Evolutionary conservation across 2,797 vertebrate species (phyloP), one percentile per base, ranked within the genome.

Genomic region (Siniperca undulata): DNA sequence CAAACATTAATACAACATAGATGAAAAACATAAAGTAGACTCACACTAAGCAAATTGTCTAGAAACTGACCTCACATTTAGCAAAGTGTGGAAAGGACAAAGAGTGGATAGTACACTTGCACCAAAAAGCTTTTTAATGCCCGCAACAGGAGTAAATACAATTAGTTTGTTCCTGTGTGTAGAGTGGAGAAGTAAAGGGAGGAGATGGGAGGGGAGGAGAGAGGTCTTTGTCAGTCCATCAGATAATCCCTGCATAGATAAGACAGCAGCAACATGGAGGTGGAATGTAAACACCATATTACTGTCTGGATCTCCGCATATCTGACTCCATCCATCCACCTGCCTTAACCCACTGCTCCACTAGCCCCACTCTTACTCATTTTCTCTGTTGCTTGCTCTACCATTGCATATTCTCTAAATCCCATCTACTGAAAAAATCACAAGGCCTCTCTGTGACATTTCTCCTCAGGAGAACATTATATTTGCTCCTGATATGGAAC

Each of bases 281-380:
- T 74, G 90, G 94, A 95, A 95, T 91, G 93, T 94, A 95, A 95
- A 95, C 93, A 95, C 38, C 61, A 75, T 76, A 84, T 90, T 83
- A 88, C 76, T 59, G 83, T 92, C 88, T 89, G 81, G 82, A 88
- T 88, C 85, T 81, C 30, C 46, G 59, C 72, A 6, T 82, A 83
- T 89, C 86, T 82, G 84, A 75, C 79, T 84, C 50, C 68, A 67
- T 80, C 85, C 62, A 52, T 75, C 68, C 74, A 52, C 13, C 61
- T 50, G 46, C 48, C 48, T 40, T 17, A 65, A 74, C 74, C 2
- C 80, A 46, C 9, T 11, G 4, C 66, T 70, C 40, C 58, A 30
- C 40, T 42, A 11, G 50, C 58, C 16, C n/a, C 16, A 36, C 30
- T 81, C 44, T 9, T 20, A 55, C 61, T 70, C 40, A 34, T 72